A percentile compares a stretch with the other conserved stretches of the same genome.
These are phyloP conservation scores for Tridacna gigas DNA, from an alignment of 2,888 invertebrate genomes.

Conservation along the genomic window DNA sequence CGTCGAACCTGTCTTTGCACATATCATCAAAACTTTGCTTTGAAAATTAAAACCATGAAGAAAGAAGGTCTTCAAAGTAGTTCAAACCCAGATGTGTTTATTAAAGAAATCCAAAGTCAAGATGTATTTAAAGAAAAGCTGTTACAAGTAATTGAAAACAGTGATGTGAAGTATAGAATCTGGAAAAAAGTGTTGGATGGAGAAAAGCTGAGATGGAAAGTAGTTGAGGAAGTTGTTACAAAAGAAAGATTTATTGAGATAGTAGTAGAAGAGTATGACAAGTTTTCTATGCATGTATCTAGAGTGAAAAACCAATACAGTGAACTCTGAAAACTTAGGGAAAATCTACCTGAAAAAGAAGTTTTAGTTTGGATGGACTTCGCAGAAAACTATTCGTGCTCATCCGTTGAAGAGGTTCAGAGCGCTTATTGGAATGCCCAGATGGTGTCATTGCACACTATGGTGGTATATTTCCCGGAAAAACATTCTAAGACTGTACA, in stretches of 20 bases:
- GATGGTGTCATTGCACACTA: constrained; percentile 22
- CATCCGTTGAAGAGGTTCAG: constrained; percentile 27
- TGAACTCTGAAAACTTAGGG: constrained; percentile 14
- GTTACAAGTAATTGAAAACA: background rate
- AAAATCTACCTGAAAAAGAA: constrained; percentile 25
- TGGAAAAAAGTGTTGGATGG: constrained; percentile 39
- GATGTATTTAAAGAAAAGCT: background rate
- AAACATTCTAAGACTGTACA: background rate
- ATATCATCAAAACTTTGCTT: constrained; percentile 44
- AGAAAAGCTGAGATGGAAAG: constrained; percentile 28
- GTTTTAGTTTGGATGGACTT: constrained; percentile 29
- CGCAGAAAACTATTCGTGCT: constrained; percentile 27
- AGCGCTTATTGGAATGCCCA: constrained; percentile 29
- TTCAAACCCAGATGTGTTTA: background rate
- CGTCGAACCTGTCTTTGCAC: constrained; percentile 38
- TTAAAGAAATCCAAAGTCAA: background rate
- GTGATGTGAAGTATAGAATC: background rate
- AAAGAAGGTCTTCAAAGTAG: background rate
- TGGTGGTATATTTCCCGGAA: constrained; percentile 17
- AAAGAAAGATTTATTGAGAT: constrained; percentile 25
- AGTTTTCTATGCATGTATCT: constrained; percentile 10
- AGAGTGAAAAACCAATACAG: constrained; percentile 27
- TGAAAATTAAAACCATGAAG: constrained; percentile 39
- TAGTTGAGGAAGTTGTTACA: constrained; percentile 12
- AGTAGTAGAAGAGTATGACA: background rate